Evolutionary conservation across 92 coral and sea anemone species (phyloP), one percentile per base, ranked within the genome.

Genomic region (Parazoanthus swiftii): DNA sequence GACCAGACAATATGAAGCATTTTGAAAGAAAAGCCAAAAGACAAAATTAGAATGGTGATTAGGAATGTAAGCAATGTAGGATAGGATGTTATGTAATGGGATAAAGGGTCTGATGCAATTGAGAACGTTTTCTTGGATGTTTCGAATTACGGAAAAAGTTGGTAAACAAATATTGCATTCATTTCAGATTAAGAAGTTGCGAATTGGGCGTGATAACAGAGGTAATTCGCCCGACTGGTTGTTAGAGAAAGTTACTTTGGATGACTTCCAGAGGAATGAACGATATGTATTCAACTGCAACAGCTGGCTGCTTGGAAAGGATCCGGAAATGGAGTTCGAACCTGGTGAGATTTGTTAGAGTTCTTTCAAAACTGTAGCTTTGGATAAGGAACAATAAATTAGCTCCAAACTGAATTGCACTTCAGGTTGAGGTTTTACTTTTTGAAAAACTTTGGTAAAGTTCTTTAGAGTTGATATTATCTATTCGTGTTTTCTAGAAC

Each of bases 171-270:
- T 42, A 23, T 76, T 1, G n/a, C n/a, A 25, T 46, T 79, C 71
- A 50, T 43, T 65, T 50, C 89, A 96, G 99, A 91, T 96, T 48
- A 94, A 88, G 50, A 92, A 92, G 71, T 88, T 97, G 63, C 95
- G 95, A 10, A 87, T 97, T 76, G 86, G 95, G 70, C 98, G 95
- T 63, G 97, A 97, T 59, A 89, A 93, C 86, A 85, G 90, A 25
- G 99, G 99, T 39, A 85, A 86, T 0, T 82, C 88, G 74, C 93
- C 96, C 37, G 93, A 95, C 51, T 97, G 99, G 99, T 92, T 92
- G 88, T 88, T 97, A 36, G 99, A 97, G 70, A 94, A 91, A 59
- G 93, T 97, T 73, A 94, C 81, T 59, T 91, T 97, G 77, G 95
- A 95, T 79, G 92, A 95, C 43, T 93, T 94, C 15, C 95, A 93